Base-by-base conservation (phyloP, 2,797 vertebrate species). In the Buceros bicornis region DNA sequence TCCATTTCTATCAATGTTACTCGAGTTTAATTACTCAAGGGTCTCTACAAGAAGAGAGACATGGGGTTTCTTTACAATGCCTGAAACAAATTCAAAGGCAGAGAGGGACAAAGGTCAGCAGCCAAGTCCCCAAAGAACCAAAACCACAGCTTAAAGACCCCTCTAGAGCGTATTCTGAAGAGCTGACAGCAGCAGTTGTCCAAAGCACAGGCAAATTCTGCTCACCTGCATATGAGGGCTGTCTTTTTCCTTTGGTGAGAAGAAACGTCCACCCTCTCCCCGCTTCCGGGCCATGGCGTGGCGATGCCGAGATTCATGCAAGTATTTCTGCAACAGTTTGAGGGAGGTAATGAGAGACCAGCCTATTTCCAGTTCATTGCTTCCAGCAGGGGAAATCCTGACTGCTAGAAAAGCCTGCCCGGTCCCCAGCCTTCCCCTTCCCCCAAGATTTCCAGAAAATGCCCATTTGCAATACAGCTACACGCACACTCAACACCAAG, bases 201-300 rank as follows among this genome's bases (percentile, higher is more conserved):
- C 45, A 13, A 47, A 48, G 14, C 7, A 17, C n/a, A 90, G 65
- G 10, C 8, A 13, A 22, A 91, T 1, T 7, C 47, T 71, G 47
- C 93, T 94, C 22, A 97, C 98, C 97, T 98, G 98, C 96, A 98
- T 98, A 47, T 98, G 98, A 40, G 98, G 97, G 28, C 97, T 97
- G 71, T 99, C 99, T 82, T 99, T 99, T 80, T 99, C 99, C 96
- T 99, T 99, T 13, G 99, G 99, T 37, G 99, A 99, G 97, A 99
- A 99, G 98, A 99, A 99, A 10, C 99, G 98, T 0, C 99, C 99
- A 2, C 99, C 99, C 84, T 99, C 99, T 58, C 99, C 99, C 7
- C 99, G 98, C 70, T 99, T 99, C 57, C 99, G 97, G 91, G 99
- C 99, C 99, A 99, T 99, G 64, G 99, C 99, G 24, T 99, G 99